A percentile compares a stretch with the other conserved stretches of the same genome.
Conservation (phyloP, 2,113 vertebrate species). For the Trogon surrucura region DNA sequence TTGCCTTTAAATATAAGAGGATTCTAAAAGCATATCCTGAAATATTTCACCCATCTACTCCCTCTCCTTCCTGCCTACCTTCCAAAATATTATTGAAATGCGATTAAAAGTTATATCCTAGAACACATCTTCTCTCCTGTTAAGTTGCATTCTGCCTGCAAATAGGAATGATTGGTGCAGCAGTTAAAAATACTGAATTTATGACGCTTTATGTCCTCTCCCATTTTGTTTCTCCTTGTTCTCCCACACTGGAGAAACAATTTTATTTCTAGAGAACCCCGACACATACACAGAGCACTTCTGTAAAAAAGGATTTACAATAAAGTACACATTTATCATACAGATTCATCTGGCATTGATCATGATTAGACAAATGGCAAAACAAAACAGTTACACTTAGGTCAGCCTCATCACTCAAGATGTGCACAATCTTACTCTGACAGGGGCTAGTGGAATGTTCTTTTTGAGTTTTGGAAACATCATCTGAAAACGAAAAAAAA, state of each 20-base stretch:
- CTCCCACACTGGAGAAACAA: not conserved
- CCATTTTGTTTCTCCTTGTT: not conserved
- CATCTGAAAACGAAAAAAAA: not conserved
- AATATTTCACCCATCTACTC: not conserved
- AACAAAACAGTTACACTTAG: not conserved
- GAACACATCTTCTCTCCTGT: not conserved
- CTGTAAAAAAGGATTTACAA: not conserved
- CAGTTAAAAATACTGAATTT: not conserved
- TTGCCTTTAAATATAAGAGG: not conserved
- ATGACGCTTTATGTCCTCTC: not conserved
- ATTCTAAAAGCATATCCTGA: constrained; percentile 13
- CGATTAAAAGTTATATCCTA: not conserved
- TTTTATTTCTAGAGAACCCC: not conserved
- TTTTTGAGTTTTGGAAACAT: constrained; percentile 9
- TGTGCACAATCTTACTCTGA: not conserved
- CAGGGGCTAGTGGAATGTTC: not conserved
- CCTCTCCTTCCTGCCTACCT: not conserved
- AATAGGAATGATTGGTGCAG: not conserved
- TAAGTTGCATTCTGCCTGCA: not conserved
- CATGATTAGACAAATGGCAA: constrained; percentile 22
- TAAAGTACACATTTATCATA: not conserved
- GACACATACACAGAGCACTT: not conserved
- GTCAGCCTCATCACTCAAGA: not conserved
- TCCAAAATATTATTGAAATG: not conserved
- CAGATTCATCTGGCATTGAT: not conserved